Evolutionary conservation across 2,113 vertebrate genomes (phyloP).

Genomic region (Tragelaphus strepsiceros): DNA sequence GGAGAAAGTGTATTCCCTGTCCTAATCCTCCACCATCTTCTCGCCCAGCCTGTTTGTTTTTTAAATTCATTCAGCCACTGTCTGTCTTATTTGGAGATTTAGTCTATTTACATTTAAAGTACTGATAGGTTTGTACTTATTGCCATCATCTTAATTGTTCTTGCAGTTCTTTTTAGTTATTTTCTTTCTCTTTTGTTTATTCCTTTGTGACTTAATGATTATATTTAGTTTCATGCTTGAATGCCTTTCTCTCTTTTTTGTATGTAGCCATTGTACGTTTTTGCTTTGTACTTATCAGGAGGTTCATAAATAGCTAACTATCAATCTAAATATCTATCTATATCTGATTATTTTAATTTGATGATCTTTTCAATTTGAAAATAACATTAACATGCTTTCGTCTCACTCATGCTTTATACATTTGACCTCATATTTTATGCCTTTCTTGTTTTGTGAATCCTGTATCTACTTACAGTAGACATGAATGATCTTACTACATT

Average conservation of each 20-base stretch:
- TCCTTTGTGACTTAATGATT: background rate
- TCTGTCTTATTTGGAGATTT: background rate
- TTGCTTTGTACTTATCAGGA: background rate
- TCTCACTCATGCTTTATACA: background rate
- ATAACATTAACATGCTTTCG: background rate
- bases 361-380: background rate
- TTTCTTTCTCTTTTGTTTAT: background rate
- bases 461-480: background rate
- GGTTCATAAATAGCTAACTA: background rate
- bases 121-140: background rate
- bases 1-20: too few relatives aligned
- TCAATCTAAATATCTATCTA: background rate
- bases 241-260: background rate
- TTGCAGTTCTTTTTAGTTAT: background rate
- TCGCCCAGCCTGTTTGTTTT: too few relatives aligned
- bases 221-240: background rate
- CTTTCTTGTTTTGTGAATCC: background rate
- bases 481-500: background rate
- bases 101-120: background rate
- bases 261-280: background rate
- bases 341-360: background rate
- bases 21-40: too few relatives aligned
- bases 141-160: background rate
- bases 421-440: background rate
- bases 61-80: background rate